A percentile compares a stretch with the other conserved stretches of the same genome.
Conservation (phyloP, 2,888 invertebrate species). For the Clepsis dumicolana region DNA sequence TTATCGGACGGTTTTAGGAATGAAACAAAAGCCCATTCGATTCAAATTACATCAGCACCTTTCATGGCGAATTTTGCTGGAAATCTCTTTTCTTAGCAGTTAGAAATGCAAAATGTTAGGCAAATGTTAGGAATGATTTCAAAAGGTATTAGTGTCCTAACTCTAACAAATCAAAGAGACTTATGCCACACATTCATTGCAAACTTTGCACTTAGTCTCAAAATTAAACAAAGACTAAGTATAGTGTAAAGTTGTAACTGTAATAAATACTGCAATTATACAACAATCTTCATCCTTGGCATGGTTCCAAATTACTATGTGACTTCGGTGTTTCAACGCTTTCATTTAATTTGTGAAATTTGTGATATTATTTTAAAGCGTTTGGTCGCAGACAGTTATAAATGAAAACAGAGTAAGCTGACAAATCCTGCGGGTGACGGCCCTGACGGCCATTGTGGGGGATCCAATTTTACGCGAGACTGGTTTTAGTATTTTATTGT, state of each 20-base stretch:
- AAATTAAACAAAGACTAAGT: constrained; percentile 32
- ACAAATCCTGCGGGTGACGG: constrained; percentile 40
- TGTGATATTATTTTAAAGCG: constrained; percentile 34
- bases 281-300: constrained; percentile 53
- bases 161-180: constrained; percentile 6
- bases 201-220: constrained; percentile 18
- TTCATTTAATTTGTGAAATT: constrained; percentile 49
- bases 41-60: constrained; percentile 67
- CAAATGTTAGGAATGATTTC: constrained; percentile 15
- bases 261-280: constrained; percentile 52
- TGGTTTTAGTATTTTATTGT: constrained; percentile 29
- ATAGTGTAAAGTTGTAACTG: constrained; percentile 25
- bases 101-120: constrained; percentile 33
- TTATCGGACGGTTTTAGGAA: constrained; percentile 66
- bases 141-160: constrained; percentile 1
- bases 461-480: constrained; percentile 40
- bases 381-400: constrained; percentile 34
- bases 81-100: constrained; percentile 45
- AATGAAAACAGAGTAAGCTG: constrained; percentile 40
- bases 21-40: constrained; percentile 73
- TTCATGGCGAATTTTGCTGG: constrained; percentile 55
- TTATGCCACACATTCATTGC: not conserved
- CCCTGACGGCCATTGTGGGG: constrained; percentile 32
- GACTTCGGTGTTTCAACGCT: constrained; percentile 53
- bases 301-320: constrained; percentile 53